Evolutionary conservation across 2,113 vertebrate species (phyloP), one percentile per base, ranked within the genome.

Genomic region (Baryphthengus martii): DNA sequence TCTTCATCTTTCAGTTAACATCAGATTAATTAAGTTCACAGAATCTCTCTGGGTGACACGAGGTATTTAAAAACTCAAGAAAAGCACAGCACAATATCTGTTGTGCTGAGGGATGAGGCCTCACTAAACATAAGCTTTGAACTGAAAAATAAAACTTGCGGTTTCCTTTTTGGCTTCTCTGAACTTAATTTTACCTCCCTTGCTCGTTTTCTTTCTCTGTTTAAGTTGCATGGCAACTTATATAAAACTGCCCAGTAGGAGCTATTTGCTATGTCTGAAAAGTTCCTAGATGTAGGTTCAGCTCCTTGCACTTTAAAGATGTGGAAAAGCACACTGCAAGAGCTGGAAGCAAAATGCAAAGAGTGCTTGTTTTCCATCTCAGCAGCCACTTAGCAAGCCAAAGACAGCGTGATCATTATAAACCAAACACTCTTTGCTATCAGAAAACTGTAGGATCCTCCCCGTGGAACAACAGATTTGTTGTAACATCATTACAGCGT

Each of bases 101-200:
- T 74, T 1, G 0, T 67, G 44, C 61, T 84, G 82, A 62, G 39
- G 23, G 37, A 71, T 80, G 78, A 85, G 67, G 63, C 72, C 71
- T 94, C 83, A 45, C 73, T 67, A 58, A 84, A 63, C 56, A n/a
- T 0, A 31, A 92, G 49, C 65, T 93, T 76, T 59, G 37, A 90
- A 85, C 61, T 82, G 75, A 85, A 94, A 94, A 74, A 78, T 67
- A 62, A 94, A 95, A 86, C 75, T 65, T 93, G 83, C 87, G 93
- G 76, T 95, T 96, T 94, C 95, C 96, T 90, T 74, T 91, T 67
- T 71, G 75, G 50, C 61, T 89, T 95, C 21, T 91, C 65, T 77
- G 52, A 88, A 56, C 68, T 76, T 92, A 1, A 0, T 88, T 79
- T 85, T 79, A 95, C 83, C 76, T 90, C 77, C 44, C 35, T 68